phyloP scores from a whole-genome alignment of 2,113 vertebrate genomes.

The Mastomys natalensis region DNA sequence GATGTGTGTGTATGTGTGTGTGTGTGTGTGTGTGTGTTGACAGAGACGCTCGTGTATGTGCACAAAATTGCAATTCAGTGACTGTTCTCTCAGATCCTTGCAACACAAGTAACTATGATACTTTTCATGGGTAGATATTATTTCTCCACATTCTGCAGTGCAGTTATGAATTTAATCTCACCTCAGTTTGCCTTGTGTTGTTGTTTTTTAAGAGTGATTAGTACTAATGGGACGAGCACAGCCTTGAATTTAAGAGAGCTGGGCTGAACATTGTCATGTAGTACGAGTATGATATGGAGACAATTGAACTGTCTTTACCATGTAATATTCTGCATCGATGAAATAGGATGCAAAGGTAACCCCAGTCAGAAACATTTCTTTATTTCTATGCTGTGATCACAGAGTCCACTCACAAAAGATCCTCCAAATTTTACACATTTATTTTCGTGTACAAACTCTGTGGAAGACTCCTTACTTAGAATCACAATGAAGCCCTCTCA shows the following conservation, averaged over 20 bases:
- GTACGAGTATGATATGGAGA: fast-evolving
- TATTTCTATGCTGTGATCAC: background rate
- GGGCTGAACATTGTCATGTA: no score
- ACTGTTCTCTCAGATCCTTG: background rate
- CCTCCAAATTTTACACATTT: background rate
- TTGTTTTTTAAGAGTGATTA: background rate
- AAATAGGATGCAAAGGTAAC: background rate
- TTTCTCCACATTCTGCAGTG: background rate
- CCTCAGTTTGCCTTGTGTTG: background rate
- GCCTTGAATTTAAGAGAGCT: background rate
- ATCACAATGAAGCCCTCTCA: fast-evolving
- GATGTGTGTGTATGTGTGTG: background rate
- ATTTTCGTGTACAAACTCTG: background rate
- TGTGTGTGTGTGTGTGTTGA: background rate
- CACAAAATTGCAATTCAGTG: background rate
- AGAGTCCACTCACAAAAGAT: background rate
- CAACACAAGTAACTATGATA: background rate
- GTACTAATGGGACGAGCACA: background rate
- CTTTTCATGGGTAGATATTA: background rate
- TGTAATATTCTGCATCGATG: background rate
- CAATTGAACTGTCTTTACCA: background rate
- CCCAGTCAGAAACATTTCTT: background rate
- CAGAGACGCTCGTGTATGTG: background rate
- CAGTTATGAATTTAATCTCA: background rate
- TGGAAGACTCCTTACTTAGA: background rate